Evolutionary conservation across 2,113 vertebrate species (phyloP), one percentile per base, ranked within the genome.

Genomic region (Sander vitreus): DNA sequence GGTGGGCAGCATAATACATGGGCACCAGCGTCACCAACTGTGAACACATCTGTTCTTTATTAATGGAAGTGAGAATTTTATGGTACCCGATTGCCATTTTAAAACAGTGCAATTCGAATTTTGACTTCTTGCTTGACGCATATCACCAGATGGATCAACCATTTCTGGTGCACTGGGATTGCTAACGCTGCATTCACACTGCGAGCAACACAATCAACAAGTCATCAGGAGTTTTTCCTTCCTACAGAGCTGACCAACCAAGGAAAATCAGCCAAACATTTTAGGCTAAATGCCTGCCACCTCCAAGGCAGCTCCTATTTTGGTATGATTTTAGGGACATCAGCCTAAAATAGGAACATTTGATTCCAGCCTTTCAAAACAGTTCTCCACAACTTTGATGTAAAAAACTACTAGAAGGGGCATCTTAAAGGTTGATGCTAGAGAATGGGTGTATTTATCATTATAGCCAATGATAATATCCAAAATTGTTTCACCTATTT

Each of bases 21-120:
- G 58, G 55, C 21, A 25, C 66, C 73, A 59, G 63, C 27, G 3
- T 33, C 75, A 57, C 78, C 86, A 82, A 86, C 87, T 87, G 88
- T 80, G 75, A 79, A 51, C 54, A 80, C 89, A 86, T 83, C 85
- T 90, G 89, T 51, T 72, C 58, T 39, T 70, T 73, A 62, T 77
- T 83, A 69, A 69, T 73, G 18, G 65, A 55, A 33, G 73, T 59
- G 27, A 50, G 62, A 68, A 57, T 81, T 62, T 87, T 45, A 81
- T 47, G 66, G 67, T 47, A 1, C 84, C 60, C 47, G 16, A 9
- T 23, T 80, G 88, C 67, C 54, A 16, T 53, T 68, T 83, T 76
- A 91, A 63, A 73, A 88, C 73, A 43, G 27, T 45, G 83, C 76
- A 85, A 64, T 83, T 66, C 83, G 54, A 33, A 53, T 66, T 76